A percentile compares a stretch with the other conserved stretches of the same genome.
Conservation (phyloP, 2,888 invertebrate species). For the Cataglyphis altisquamis region DNA sequence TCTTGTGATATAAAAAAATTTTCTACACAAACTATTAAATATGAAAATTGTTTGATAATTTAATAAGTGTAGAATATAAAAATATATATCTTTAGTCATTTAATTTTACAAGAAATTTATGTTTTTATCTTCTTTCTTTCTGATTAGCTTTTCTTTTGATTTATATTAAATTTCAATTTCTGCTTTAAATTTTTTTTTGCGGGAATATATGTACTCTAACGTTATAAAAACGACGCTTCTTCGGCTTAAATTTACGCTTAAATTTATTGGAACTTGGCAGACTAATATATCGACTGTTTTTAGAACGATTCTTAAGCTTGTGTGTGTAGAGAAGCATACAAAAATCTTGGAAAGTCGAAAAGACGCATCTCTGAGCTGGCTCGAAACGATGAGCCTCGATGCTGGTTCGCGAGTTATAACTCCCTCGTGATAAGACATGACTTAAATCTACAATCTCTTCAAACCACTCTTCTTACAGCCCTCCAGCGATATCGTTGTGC, state of each 20-base stretch:
- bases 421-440: slow-evolving; percentile 82
- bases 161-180: neutral
- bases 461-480: slow-evolving; percentile 63
- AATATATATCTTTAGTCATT: neutral
- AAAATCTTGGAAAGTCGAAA: slow-evolving; percentile 51
- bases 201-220: neutral
- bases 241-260: slow-evolving; percentile 50
- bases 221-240: neutral
- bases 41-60: neutral
- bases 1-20: neutral
- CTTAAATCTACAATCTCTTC: slow-evolving; percentile 80
- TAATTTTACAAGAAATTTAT: neutral
- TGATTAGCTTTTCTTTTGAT: neutral
- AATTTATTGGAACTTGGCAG: slow-evolving; percentile 55
- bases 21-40: neutral
- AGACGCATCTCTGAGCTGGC: slow-evolving; percentile 39
- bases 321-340: slow-evolving; percentile 57
- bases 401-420: slow-evolving; percentile 76
- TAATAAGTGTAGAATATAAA: neutral
- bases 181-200: neutral
- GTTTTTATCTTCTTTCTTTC: neutral
- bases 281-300: slow-evolving; percentile 62
- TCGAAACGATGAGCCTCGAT: slow-evolving; percentile 62
- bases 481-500: slow-evolving; percentile 66
- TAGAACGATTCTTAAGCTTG: slow-evolving; percentile 62